Evolutionary conservation across 2,797 vertebrate species (phyloP), one percentile per base, ranked within the genome.

Genomic region (Arrhamphus sclerolepis): DNA sequence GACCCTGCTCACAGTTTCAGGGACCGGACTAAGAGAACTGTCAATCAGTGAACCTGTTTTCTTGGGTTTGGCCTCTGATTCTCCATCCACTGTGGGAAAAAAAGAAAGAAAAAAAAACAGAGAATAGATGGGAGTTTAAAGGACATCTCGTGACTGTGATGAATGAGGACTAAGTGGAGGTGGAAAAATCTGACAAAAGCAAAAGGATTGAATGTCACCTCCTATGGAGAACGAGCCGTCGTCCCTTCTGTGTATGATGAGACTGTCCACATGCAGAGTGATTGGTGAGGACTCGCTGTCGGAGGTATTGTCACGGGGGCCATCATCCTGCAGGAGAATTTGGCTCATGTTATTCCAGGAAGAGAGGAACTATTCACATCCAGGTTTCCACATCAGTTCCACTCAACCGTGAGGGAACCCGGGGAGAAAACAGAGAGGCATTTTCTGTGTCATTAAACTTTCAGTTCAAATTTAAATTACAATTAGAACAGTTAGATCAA

Each of bases 151-250:
- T 26, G 64, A 51, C n/a, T n/a, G n/a, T n/a, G 8, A 57, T 75
- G 72, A 77, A 66, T 75, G 62, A 77, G 66, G 24, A 6, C 24
- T 9, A 44, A 50, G 55, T 34, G 64, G 70, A 67, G 74, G 70
- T 42, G 66, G 60, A 49, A 38, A 48, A 51, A 56, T 64, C 21
- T 55, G 44, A 24, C 18, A 16, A 31, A 39, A 17, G 6, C n/a
- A 44, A 46, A 57, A 40, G 0, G 38, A 4, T 49, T 17, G 56
- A 54, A 50, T 16, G 62, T 82, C 79, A 97, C 96, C 95, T 88
- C 94, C 95, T 72, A 98, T 93, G 43, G 90, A 92, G 87, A 98
- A 97, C 66, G 95, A 94, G 54, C 97, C 97, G 40, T 98, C 95
- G 41, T 98, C 97, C 52, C 80, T 85, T 69, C 96, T 91, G 89